These are phyloP conservation scores for Drosophila virilis DNA, from an alignment of 1,140 invertebrate genomes.

Conservation along the genomic window DNA sequence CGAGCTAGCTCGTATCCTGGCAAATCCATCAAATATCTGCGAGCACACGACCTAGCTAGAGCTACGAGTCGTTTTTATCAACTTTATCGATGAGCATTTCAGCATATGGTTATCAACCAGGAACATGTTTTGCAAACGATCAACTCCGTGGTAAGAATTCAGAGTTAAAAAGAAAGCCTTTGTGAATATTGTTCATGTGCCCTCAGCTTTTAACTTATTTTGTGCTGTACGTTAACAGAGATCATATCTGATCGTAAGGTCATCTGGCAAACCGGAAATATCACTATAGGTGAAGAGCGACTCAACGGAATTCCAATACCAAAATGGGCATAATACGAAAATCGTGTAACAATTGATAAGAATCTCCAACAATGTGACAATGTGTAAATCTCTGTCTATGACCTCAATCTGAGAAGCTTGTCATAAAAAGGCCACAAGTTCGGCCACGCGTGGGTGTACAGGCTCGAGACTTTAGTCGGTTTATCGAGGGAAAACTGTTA, in stretches of 20 bases:
- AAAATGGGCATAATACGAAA: constrained; percentile 63
- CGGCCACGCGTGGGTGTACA: constrained; percentile 24
- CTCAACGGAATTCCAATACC: constrained; percentile 24
- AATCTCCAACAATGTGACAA: constrained; percentile 77
- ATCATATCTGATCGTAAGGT: constrained; percentile 1
- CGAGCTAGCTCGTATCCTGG: too few relatives aligned
- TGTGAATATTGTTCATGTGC: background rate
- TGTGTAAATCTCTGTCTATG: constrained; percentile 67
- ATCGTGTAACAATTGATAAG: constrained; percentile 77
- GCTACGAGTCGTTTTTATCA: too few relatives aligned
- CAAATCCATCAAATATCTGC: too few relatives aligned
- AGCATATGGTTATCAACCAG: too few relatives aligned
- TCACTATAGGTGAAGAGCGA: background rate
- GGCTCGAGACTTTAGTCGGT: constrained; percentile 7
- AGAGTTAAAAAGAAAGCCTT: too few relatives aligned
- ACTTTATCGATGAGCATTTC: too few relatives aligned
- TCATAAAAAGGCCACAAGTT: constrained; percentile 48
- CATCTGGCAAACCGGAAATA: constrained; percentile 44
- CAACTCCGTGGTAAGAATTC: too few relatives aligned
- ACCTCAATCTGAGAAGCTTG: constrained; percentile 70
- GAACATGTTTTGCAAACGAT: too few relatives aligned
- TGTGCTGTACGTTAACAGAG: background rate
- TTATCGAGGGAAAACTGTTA: constrained; percentile 45
- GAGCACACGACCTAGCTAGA: too few relatives aligned
- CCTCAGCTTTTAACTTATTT: background rate